Base-by-base conservation (phyloP, 2,888 invertebrate species). In the Pandemis cinnamomeana region DNA sequence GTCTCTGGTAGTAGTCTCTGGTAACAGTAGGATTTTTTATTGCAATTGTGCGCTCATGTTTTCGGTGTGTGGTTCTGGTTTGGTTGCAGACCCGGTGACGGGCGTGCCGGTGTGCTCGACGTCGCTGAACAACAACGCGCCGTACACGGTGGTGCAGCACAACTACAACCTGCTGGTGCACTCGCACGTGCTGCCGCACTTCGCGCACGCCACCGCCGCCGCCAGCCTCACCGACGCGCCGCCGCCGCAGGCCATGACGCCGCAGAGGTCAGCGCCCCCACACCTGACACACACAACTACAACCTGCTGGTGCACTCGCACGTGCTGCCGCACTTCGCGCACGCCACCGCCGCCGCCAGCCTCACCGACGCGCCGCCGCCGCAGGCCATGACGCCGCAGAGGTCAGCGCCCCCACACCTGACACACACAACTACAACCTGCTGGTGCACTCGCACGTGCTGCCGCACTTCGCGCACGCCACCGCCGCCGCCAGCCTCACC, bases 91-190 rank as follows among this genome's bases (percentile, higher is more conserved):
- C 91, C 95, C 97, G 0, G 93, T 95, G 66, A 96, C 96, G 41
- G 97, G 97, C 69, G 95, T 97, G 80, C 97, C 97, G 0, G 95
- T 97, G 62, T 95, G 96, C 71, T 96, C 96, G 5, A 94, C 95
- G 51, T 94, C 95, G 2, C 87, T 95, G 41, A 95, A 93, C 87
- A 95, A 95, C 81, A 95, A 94, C 84, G 94, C 94, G 77, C 91
- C 93, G 62, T 95, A 95, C 84, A 87, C 94, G 3, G 94, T 95
- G 84, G 93, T 95, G 68, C 95, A 95, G 44, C 97, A 97, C 85
- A 97, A 97, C 92, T 96, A 96, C 88, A 98, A 98, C 93, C 95
- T 96, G 82, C 95, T 97, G 87, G 91, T 98, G 42, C 97, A 97
- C 86, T 95, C 96, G 77, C 96, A 97, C 90, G 95, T 97, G 78